Evolutionary conservation across 1,140 invertebrate genomes (phyloP).

Genomic region (Holcopasites calliopsidis): DNA sequence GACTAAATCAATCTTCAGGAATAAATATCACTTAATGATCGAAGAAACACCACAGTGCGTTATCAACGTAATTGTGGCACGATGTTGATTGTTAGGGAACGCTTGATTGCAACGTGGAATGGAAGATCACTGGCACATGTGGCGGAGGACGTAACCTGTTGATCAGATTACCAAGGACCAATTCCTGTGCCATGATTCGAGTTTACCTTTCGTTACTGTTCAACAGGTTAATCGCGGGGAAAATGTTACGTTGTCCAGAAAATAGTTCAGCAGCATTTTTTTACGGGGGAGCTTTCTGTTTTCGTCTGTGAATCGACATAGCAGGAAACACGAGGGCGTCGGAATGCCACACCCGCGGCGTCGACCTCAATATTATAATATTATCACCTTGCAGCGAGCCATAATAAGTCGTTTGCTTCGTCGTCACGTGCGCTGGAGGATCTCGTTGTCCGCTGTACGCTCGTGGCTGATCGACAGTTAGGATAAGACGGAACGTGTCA

Average conservation of each 20-base stretch:
- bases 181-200: slow-evolving; percentile 43
- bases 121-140: neutral
- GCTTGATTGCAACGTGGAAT: neutral
- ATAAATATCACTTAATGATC: too few species aligned
- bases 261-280: slow-evolving; percentile 13
- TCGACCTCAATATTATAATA: slow-evolving; percentile 62
- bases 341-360: slow-evolving; percentile 33
- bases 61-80: neutral
- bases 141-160: slow-evolving; percentile 52
- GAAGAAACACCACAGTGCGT: too few species aligned
- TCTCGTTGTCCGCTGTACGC: slow-evolving; percentile 20
- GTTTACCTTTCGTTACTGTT: slow-evolving; percentile 44
- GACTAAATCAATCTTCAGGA: neutral
- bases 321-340: too few species aligned
- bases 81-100: neutral
- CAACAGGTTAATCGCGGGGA: slow-evolving; percentile 59
- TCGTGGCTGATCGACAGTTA: slow-evolving; percentile 43
- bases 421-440: slow-evolving; percentile 54
- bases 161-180: slow-evolving; percentile 53
- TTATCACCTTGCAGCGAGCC: slow-evolving; percentile 53
- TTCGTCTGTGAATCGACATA: too few species aligned
- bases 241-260: slow-evolving; percentile 30
- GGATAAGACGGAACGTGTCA: slow-evolving; percentile 52
- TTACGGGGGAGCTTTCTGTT: slow-evolving; percentile 10
- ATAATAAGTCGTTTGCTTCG: slow-evolving; percentile 64